Evolutionary conservation across 2,113 vertebrate genomes (phyloP).

Genomic region (Hippocampus abdominalis): DNA sequence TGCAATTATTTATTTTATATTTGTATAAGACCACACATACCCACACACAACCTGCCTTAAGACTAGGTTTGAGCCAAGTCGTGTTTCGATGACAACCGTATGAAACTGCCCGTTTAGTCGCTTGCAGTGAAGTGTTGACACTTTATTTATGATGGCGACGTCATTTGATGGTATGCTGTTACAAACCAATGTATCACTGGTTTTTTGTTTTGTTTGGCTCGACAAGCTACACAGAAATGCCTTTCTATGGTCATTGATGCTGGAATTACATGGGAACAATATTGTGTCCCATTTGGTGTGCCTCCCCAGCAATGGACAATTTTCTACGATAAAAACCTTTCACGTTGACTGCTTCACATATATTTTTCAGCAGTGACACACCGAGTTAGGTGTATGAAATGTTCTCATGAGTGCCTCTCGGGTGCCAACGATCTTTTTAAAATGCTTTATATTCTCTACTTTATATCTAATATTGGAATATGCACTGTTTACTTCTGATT

Average conservation of each 20-base stretch:
- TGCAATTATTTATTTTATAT: conserved; percentile 58
- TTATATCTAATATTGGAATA: conserved; percentile 22
- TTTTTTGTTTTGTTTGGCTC: neutral
- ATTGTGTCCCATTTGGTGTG: neutral
- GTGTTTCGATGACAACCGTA: conserved; percentile 16
- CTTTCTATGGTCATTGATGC: conserved; percentile 23
- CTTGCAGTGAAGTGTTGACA: neutral
- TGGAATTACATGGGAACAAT: conserved; percentile 22
- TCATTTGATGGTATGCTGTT: conserved; percentile 45
- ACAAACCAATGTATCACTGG: conserved; percentile 2
- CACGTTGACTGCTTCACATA: neutral
- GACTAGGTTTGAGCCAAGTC: neutral
- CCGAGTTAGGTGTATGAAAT: neutral
- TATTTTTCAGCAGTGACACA: neutral
- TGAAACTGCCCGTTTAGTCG: conserved; percentile 6
- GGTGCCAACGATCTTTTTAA: conserved; percentile 7
- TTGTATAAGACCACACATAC: conserved; percentile 27
- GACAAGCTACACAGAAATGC: conserved; percentile 29
- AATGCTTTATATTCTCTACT: neutral
- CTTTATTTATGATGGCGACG: conserved; percentile 11
- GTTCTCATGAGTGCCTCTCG: conserved; percentile 27
- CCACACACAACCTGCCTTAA: conserved; percentile 20
- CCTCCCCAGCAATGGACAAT: neutral
- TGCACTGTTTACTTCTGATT: conserved; percentile 21
- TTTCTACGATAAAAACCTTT: neutral